Evolutionary conservation across 2,888 invertebrate species (phyloP).

Genomic region (Dysmachus trigonus): DNA sequence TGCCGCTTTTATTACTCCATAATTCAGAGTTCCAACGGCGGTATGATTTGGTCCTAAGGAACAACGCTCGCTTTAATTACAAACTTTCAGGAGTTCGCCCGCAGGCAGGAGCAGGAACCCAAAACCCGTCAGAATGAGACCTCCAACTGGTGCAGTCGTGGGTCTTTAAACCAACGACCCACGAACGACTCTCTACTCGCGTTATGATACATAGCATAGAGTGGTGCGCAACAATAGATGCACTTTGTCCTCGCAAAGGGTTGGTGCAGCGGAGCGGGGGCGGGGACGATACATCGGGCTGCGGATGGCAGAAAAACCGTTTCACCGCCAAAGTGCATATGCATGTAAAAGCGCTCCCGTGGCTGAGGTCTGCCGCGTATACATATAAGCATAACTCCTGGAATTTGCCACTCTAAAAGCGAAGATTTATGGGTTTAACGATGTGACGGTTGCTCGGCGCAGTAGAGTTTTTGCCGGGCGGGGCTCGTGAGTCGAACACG

Average conservation of each 20-base stretch:
- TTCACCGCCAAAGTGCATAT: conserved; percentile 33
- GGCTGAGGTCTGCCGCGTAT: not conserved
- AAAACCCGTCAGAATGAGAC: not conserved
- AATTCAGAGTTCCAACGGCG: not conserved
- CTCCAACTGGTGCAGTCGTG: not conserved
- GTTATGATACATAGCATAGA: not conserved
- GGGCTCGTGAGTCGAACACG: not conserved
- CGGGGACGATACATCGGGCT: not conserved
- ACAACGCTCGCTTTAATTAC: conserved; percentile 17
- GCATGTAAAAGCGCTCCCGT: conserved; percentile 22
- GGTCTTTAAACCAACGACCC: not conserved
- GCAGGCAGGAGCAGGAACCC: not conserved
- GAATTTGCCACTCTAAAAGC: conserved; percentile 18
- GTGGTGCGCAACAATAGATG: conserved; percentile 10
- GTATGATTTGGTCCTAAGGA: conserved; percentile 13
- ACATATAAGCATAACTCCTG: conserved; percentile 4
- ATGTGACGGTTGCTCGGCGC: conserved; percentile 13
- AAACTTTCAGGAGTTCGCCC: not conserved
- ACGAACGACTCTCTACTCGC: not conserved
- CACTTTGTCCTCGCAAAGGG: not conserved
- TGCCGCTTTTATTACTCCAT: not conserved
- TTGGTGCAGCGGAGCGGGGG: not conserved
- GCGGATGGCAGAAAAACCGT: not conserved
- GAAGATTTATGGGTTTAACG: conserved; percentile 27
- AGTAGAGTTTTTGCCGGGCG: not conserved